Base-by-base conservation (phyloP, 2,888 invertebrate genomes). In the Melolontha melolontha region DNA sequence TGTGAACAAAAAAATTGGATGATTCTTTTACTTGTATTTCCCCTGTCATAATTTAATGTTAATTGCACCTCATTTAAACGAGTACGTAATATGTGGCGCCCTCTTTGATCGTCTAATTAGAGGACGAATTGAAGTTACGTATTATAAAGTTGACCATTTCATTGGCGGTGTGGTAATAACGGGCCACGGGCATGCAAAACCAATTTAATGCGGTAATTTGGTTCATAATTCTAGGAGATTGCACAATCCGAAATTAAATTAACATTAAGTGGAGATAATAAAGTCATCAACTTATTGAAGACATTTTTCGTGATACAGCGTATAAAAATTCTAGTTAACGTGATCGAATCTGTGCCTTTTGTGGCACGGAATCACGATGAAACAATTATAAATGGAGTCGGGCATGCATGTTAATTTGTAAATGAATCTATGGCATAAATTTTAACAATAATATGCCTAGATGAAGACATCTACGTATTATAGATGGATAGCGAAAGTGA, bases 371-470 rank as follows among this genome's bases (percentile, higher is more conserved):
- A 62, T 49, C 62, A 49, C 49, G 62, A 62, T 29, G 29, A 49
- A 49, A 62, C 62, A 62, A 62, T 62, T 50, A 29, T 16, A 57
- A 50, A 64, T 16, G 49, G 44, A 65, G 22, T 11, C 47, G 14
- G 52, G 55, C 65, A 17, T 55, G 55, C 65, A 44, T 55, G 52
- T 42, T 65, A 65, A 65, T 65, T 65, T 65, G 52, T 55, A 54
- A 44, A 54, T 47, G 52, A 65, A 52, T 51, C 27, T n/a, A 17
- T 49, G 50, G 64, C 47, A 39, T 64, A 50, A 64, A 39, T 39
- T 64, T 41, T 51, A 22, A 64, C 51, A 52, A 52, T 55, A 47
- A n/a, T 44, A 42, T 17, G 12, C 27, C 11, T 16, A 59, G 47
- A 59, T 57, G 66, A 66, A 66, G 66, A 66, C 55, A 59, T 66